Base-by-base conservation (phyloP, 1,140 invertebrate species). In the Sipha flava region DNA sequence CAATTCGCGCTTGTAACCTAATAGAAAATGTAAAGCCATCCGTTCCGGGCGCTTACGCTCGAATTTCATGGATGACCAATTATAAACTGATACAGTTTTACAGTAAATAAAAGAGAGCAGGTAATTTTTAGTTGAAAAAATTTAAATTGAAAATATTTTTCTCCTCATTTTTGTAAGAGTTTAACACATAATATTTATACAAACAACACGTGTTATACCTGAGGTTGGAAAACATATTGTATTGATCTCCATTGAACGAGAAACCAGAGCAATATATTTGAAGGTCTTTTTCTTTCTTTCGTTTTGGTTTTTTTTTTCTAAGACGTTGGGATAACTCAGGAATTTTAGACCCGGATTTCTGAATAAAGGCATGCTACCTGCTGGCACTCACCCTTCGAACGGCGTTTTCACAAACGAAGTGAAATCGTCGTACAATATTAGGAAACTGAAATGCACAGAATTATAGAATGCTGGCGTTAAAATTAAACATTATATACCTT, bases 21-120 rank as follows among this genome's bases (percentile, higher is more conserved):
- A 70, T 47, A 70, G 43, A 26, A 70, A 47, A 70, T n/a, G 66
- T 70, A 70, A 70, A 70, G 26, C 43, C 26, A 70, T 70, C 40
- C 66, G 66, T 70, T 70, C 40, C 66, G 43, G 66, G 37, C 66
- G 40, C 23, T 70, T 70, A 47, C 43, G 10, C n/a, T 47, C 1
- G 26, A 10, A 70, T 45, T 29, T 70, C 26, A 70, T 5, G 66
- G 43, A 47, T 47, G 26, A 70, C 43, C 43, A 31, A 47, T 70
- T 47, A 47, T 26, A 43, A 14, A 12, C 0, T 21, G 16, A 0
- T 23, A n/a, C 21, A 37, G 34, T 66, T 9, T 40, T n/a, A 21
- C 21, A 3, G 34, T 23, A 23, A 26, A 23, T 14, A 45, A 68
- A 10, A 47, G 16, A 47, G 16, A 23, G 14, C 2, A 18, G 9